phyloP scores from a whole-genome alignment of 2,797 vertebrate genomes.

The Sternotherus odoratus region DNA sequence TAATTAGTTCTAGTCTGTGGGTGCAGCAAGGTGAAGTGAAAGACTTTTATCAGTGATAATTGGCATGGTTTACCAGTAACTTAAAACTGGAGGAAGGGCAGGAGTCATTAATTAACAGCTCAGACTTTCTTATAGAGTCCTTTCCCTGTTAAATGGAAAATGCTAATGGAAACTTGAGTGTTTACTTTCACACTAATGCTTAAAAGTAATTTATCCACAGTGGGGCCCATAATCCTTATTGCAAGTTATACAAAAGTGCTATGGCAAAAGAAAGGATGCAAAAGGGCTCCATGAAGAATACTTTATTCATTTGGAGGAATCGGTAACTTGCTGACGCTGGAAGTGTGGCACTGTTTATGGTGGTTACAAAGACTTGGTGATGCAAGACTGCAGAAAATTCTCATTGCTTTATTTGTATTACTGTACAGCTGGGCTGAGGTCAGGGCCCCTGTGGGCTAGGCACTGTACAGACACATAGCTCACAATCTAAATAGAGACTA shows the following conservation, averaged over 20 bases:
- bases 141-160: not conserved
- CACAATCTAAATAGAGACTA: not conserved
- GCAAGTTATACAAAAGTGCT: too few species aligned
- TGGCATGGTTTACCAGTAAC: not conserved
- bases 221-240: too few species aligned
- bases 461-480: not conserved
- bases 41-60: not conserved
- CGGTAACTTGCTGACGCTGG: not conserved
- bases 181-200: too few species aligned
- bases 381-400: accelerated
- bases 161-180: too few species aligned
- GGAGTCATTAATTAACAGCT: not conserved
- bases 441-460: not conserved
- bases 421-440: not conserved
- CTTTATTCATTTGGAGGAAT: accelerated
- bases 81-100: not conserved
- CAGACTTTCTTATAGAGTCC: accelerated
- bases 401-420: accelerated
- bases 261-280: not conserved
- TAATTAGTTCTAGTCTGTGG: not conserved
- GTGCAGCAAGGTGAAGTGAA: not conserved
- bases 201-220: too few species aligned
- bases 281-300: accelerated
- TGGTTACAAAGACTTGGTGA: not conserved
- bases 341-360: not conserved